Evolutionary conservation across 2,797 vertebrate genomes (phyloP).

Genomic region (Trachops cirrhosus): DNA sequence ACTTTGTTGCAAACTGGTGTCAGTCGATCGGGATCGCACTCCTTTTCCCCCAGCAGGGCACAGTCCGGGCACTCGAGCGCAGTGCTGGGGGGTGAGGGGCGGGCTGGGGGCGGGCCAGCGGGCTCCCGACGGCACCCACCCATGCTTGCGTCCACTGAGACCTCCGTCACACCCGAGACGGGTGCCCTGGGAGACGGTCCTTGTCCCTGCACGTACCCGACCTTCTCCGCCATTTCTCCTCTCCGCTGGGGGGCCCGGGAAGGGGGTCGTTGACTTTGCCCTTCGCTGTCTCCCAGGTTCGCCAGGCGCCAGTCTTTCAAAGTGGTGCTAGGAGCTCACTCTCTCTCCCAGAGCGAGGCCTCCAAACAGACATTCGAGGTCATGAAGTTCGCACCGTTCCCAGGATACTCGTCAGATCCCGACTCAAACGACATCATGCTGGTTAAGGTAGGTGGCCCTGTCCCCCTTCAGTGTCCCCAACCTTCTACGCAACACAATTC

Average conservation of each 20-base stretch:
- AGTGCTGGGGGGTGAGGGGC: neutral
- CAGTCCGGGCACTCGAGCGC: neutral
- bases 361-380: slow-evolving; percentile 57
- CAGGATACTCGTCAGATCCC: neutral
- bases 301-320: neutral
- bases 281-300: slow-evolving; percentile 2
- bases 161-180: neutral
- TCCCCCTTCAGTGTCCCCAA: neutral
- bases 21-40: neutral
- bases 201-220: neutral
- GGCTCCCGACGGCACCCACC: neutral
- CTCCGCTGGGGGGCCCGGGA: neutral
- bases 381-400: slow-evolving; percentile 30
- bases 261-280: neutral
- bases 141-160: neutral
- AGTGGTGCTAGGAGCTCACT: slow-evolving; percentile 67
- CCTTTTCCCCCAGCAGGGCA: neutral
- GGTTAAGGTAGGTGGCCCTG: slow-evolving; percentile 54
- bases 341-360: slow-evolving; percentile 55
- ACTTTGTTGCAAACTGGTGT: neutral
- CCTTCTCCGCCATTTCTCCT: neutral
- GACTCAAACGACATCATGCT: slow-evolving; percentile 64
- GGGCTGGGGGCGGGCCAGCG: neutral
- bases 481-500: neutral
- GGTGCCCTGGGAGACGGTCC: neutral